Evolutionary conservation across 2,888 invertebrate genomes (phyloP).

Genomic region (Volucella inflata): DNA sequence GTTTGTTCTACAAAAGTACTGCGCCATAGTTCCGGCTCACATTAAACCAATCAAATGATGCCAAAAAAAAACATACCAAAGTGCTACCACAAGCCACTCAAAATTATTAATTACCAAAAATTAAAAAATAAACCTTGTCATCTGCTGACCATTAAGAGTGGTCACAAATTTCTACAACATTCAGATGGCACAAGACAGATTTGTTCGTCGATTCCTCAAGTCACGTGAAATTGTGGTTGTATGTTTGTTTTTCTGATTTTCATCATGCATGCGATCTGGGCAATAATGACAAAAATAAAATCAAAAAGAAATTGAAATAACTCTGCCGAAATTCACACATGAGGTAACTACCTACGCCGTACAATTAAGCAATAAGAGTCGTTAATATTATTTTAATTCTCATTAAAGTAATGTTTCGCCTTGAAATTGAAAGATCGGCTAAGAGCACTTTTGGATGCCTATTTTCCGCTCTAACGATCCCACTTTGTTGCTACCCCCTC

Average conservation of each 20-base stretch:
- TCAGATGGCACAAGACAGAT: no score
- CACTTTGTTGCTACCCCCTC: background rate
- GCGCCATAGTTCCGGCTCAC: no score
- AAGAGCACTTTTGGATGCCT: background rate
- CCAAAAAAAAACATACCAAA: no score
- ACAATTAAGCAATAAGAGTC: background rate
- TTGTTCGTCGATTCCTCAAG: conserved; percentile 7
- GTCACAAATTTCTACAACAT: no score
- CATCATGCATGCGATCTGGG: background rate
- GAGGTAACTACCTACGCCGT: no score
- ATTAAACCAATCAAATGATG: no score
- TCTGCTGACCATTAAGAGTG: no score
- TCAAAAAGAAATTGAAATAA: background rate
- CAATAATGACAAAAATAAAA: conserved; percentile 3
- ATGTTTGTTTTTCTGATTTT: conserved; percentile 10
- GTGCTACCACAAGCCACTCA: no score
- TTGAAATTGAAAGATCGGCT: conserved; percentile 11
- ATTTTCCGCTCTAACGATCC: conserved; percentile 23
- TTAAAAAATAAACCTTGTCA: no score
- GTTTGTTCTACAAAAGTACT: no score
- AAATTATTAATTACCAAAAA: no score
- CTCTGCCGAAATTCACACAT: background rate
- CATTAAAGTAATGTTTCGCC: conserved; percentile 2
- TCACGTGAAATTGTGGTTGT: conserved; percentile 28
- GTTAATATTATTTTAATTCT: conserved; percentile 16